Evolutionary conservation across 2,797 vertebrate species (phyloP).

Genomic region (Eulemur rubriventer): DNA sequence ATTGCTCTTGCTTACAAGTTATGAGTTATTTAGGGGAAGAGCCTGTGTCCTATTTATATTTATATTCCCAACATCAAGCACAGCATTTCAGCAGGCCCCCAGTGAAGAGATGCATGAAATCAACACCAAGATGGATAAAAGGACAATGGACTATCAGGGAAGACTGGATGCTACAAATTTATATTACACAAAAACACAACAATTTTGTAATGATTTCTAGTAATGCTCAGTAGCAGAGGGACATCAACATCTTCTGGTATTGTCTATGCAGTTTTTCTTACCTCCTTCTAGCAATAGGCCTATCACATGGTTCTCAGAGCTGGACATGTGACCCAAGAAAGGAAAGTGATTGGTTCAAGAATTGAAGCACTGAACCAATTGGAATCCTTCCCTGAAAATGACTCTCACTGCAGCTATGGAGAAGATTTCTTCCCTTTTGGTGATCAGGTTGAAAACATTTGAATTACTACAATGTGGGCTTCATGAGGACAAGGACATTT

Average conservation of each 20-base stretch:
- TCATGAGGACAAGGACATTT: background rate
- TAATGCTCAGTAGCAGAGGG: background rate
- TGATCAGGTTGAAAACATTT: background rate
- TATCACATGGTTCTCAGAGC: background rate
- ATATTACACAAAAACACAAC: background rate
- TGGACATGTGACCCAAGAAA: background rate
- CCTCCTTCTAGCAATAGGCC: background rate
- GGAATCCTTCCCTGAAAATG: background rate
- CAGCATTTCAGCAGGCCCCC: background rate
- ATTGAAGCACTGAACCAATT: background rate
- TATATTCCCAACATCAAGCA: background rate
- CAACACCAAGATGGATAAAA: background rate
- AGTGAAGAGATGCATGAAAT: background rate
- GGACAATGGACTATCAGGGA: background rate
- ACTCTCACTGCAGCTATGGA: background rate
- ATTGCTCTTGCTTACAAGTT: background rate
- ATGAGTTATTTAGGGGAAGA: background rate
- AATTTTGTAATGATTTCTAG: background rate
- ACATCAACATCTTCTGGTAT: background rate
- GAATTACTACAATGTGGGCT: background rate
- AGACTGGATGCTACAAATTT: background rate
- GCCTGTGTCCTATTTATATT: background rate
- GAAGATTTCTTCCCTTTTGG: background rate
- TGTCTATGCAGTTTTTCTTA: background rate
- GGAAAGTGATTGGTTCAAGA: background rate